Conservation (phyloP, 2,113 vertebrate genomes). For the Platichthys stellatus region DNA sequence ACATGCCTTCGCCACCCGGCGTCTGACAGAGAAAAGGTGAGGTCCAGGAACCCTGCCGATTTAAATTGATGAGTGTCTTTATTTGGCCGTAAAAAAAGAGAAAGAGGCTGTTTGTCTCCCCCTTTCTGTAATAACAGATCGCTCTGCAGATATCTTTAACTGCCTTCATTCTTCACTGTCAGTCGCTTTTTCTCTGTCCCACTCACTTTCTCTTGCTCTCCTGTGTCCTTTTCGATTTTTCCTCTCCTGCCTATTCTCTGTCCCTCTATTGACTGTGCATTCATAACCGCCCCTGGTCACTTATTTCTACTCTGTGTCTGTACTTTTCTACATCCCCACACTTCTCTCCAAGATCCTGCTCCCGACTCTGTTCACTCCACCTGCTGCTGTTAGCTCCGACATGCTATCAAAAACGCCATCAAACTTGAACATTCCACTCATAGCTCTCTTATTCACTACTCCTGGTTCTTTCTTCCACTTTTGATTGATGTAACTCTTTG, state of each 20-base stretch:
- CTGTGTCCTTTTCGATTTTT: conserved; percentile 68
- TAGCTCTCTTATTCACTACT: conserved; percentile 17
- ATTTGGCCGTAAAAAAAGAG: conserved; percentile 72
- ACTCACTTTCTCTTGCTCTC: conserved; percentile 63
- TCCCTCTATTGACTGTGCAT: conserved; percentile 69
- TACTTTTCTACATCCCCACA: conserved; percentile 19
- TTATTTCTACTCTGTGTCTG: conserved; percentile 34
- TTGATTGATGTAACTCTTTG: conserved; percentile 35
- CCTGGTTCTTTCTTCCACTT: neutral
- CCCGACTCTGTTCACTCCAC: conserved; percentile 38
- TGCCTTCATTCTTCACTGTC: conserved; percentile 82
- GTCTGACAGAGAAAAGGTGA: conserved; percentile 68
- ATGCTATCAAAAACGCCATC: conserved; percentile 32
- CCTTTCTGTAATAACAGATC: conserved; percentile 82
- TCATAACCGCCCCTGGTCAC: conserved; percentile 62
- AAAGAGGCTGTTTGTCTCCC: conserved; percentile 80
- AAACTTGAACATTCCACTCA: conserved; percentile 21
- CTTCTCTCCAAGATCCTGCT: conserved; percentile 31
- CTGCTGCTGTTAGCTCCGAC: conserved; percentile 6
- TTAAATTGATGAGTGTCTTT: conserved; percentile 87
- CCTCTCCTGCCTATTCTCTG: conserved; percentile 53
- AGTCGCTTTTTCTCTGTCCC: conserved; percentile 64
- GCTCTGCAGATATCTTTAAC: conserved; percentile 80
- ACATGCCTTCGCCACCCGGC: conserved; percentile 45
- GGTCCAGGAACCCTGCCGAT: conserved; percentile 70